Evolutionary conservation across 2,888 invertebrate species (phyloP), one percentile per base, ranked within the genome.

Genomic region (Trachelus tabidus): DNA sequence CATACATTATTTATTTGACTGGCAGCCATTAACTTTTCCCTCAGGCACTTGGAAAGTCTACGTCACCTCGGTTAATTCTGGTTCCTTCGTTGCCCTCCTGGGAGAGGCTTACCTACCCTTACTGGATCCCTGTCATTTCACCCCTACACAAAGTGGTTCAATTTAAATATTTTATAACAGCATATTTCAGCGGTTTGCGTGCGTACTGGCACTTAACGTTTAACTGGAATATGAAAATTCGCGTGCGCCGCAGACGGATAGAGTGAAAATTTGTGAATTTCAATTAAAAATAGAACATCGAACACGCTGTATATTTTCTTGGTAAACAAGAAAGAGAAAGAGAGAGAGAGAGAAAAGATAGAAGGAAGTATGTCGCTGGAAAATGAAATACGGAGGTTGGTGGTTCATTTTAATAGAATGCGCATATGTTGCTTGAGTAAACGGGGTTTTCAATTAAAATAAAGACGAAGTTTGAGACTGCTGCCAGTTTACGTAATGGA

Each of bases 131-230:
- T 75, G 75, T 77, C 71, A 77, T 75, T 77, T 75, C 69, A 69
- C 56, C 77, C 77, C 75, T 56, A 73, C 34, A 37, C 37, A 37
- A 69, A 77, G 77, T 75, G 77, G 71, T 75, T 77, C 37, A 69
- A 75, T 77, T 77, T 77, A 35, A 77, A 77, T 77, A 75, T 77
- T 77, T 77, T 37, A 77, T 75, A 75, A 37, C 37, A 77, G 23
- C 75, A 33, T 37, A 77, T 37, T 68, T n/a, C 15, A 35, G 68
- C 34, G 37, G 56, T 56, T 56, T 56, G 56, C 56, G 56, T 56
- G 56, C 56, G 23, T 56, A 9, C 23, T 23, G 23, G 56, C 23
- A 56, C 56, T 56, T 56, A 56, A 56, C 56, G 56, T 23, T 56
- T 56, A 56, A 56, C 23, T 56, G 23, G 56, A 56, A 56, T 56